Evolutionary conservation across 2,888 invertebrate genomes (phyloP).

Genomic region (Diarsia dahlii): DNA sequence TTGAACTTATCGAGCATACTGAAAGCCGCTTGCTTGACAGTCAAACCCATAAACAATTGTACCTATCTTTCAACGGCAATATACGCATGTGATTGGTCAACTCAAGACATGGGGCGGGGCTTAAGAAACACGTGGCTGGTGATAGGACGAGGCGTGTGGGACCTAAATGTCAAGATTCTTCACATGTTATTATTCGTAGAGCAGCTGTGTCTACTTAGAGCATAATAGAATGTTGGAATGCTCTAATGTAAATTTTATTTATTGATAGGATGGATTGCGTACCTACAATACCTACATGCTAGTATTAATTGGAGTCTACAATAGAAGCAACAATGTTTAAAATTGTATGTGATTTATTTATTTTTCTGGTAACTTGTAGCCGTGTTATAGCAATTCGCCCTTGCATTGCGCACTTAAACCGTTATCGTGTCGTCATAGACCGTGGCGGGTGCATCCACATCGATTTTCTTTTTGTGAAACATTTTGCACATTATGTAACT

Average conservation of each 20-base stretch:
- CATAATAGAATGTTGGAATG: conserved; percentile 14
- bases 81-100: not conserved
- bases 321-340: conserved; percentile 34
- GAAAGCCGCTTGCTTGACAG: too few species aligned
- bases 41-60: too few species aligned
- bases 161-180: not conserved
- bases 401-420: not conserved
- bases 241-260: conserved; percentile 16
- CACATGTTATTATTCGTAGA: conserved; percentile 1
- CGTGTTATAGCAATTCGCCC: conserved; percentile 1
- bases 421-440: not conserved
- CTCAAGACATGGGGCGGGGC: not conserved
- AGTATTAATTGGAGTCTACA: conserved; percentile 33
- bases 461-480: not conserved
- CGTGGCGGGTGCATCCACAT: not conserved
- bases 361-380: conserved; percentile 8
- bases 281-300: conserved; percentile 36
- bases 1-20: too few species aligned
- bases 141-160: too few species aligned
- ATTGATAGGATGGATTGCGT: conserved; percentile 65
- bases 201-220: conserved; percentile 5
- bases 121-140: not conserved
- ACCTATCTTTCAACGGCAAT: not conserved
- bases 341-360: conserved; percentile 34
- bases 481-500: not conserved